Conservation (phyloP, 2,888 invertebrate genomes). For the Lymantria dispar region DNA sequence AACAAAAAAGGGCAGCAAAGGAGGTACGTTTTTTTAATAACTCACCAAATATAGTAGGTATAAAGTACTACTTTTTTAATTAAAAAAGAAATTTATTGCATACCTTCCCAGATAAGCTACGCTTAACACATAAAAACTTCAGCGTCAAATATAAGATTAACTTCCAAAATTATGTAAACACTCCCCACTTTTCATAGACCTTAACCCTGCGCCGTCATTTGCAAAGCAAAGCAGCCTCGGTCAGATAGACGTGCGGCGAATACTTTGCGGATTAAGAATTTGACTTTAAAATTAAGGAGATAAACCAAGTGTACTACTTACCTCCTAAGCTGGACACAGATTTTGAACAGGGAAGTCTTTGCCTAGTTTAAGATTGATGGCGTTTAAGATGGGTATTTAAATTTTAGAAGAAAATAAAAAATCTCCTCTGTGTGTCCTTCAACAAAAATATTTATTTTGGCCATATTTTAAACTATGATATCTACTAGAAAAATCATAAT, state of each 20-base stretch:
- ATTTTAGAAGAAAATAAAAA: background rate
- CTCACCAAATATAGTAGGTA: too few species aligned
- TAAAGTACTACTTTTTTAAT: too few species aligned
- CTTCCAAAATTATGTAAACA: constrained; percentile 26
- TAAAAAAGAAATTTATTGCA: too few species aligned
- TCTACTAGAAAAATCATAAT: too few species aligned
- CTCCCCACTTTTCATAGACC: constrained; percentile 24
- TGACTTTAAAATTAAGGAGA: constrained; percentile 70
- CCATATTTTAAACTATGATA: too few species aligned
- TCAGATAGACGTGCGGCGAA: constrained; percentile 49
- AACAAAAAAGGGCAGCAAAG: too few species aligned
- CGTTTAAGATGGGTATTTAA: constrained; percentile 7
- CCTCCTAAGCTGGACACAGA: constrained; percentile 49
- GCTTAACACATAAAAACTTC: background rate
- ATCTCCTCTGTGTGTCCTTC: background rate
- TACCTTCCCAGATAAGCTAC: too few species aligned
- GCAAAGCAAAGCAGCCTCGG: constrained; percentile 53
- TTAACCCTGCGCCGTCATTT: constrained; percentile 46
- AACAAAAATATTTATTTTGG: background rate
- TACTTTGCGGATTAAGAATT: constrained; percentile 65
- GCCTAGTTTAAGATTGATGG: constrained; percentile 41
- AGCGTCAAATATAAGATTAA: constrained; percentile 8
- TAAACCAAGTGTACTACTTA: constrained; percentile 50
- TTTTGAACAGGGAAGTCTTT: constrained; percentile 46
- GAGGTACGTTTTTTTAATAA: too few species aligned